Conservation (phyloP, 2,888 invertebrate genomes). For the Latrodectus elegans region DNA sequence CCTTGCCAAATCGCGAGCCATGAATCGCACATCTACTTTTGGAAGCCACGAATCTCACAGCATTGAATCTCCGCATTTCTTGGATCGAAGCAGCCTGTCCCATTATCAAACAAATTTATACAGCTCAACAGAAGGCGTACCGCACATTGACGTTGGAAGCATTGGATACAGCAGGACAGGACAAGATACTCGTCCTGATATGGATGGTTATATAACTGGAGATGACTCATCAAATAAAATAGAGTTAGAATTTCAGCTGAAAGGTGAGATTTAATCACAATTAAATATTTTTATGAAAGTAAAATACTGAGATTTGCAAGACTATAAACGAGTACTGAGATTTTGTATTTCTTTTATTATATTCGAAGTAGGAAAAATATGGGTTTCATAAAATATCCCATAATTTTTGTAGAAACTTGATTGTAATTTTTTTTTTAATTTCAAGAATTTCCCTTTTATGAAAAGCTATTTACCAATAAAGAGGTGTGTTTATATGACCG, state of each 20-base stretch:
- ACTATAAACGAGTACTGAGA: too few relatives aligned
- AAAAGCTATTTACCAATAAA: too few relatives aligned
- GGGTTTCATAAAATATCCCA: too few relatives aligned
- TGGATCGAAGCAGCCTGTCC: not conserved
- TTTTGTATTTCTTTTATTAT: too few relatives aligned
- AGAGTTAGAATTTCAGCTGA: slow-evolving; percentile 62
- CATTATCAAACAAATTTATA: not conserved
- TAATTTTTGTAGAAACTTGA: too few relatives aligned
- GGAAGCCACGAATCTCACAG: slow-evolving; percentile 31
- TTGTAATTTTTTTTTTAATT: too few relatives aligned
- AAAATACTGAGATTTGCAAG: too few relatives aligned
- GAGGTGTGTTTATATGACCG: too few relatives aligned
- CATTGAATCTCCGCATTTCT: slow-evolving; percentile 23
- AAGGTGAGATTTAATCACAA: slow-evolving; percentile 22
- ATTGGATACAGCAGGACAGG: not conserved
- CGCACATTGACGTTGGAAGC: not conserved
- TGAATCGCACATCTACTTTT: slow-evolving; percentile 41
- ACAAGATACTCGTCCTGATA: slow-evolving; percentile 7
- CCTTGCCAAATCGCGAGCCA: slow-evolving; percentile 54
- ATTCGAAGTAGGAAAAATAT: too few relatives aligned
- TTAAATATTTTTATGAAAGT: too few relatives aligned
- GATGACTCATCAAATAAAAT: slow-evolving; percentile 54
- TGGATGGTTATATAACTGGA: not conserved
- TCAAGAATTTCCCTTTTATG: too few relatives aligned
- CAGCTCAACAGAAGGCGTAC: slow-evolving; percentile 6